Base-by-base conservation (phyloP, 1,140 invertebrate species). In the Tetragonula clypearis region DNA sequence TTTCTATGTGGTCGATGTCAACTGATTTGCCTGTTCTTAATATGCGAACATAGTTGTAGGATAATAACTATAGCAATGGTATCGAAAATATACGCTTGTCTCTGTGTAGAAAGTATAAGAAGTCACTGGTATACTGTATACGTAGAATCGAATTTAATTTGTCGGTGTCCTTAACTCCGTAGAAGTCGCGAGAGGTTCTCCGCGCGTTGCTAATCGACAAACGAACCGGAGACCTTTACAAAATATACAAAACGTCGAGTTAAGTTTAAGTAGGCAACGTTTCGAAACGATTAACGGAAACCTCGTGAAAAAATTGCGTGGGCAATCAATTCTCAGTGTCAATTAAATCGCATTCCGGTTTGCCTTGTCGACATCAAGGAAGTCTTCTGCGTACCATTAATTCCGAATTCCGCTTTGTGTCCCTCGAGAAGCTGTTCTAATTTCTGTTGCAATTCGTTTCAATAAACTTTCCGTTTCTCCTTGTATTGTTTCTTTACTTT, bases 271-370 rank as follows among this genome's bases (percentile, higher is more conserved):
- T 69, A 62, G 41, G 30, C n/a, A 62, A 62, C 82, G 21, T 53
- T n/a, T 12, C 19, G 8, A 9, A 62, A 79, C 55, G 66, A 78
- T 71, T 35, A 17, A 84, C 11, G 30, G 73, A n/a, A 74, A 76
- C 41, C 53, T 82, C 62, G 73, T 69, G 30, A 58, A 84, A 30
- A 35, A 79, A 84, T 30, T 84, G 82, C 82, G 82, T 30, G 15
- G 82, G 76, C 74, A 85, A 88, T 78, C 77, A 84, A 81, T 88
- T 62, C 86, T 84, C 69, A 53, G 66, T 87, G 72, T 87, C 73
- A 77, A 87, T 84, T 77, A 72, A 80, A 62, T 68, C 53, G 60
- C 49, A 77, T 84, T 84, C 76, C 76, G 75, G 76, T 79, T 84
- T 78, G 66, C 82, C 82, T 84, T 84, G 66, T 55, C 82, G 17